phyloP scores from a whole-genome alignment of 1,140 invertebrate species.

The Aphelenchoides fujianensis region DNA sequence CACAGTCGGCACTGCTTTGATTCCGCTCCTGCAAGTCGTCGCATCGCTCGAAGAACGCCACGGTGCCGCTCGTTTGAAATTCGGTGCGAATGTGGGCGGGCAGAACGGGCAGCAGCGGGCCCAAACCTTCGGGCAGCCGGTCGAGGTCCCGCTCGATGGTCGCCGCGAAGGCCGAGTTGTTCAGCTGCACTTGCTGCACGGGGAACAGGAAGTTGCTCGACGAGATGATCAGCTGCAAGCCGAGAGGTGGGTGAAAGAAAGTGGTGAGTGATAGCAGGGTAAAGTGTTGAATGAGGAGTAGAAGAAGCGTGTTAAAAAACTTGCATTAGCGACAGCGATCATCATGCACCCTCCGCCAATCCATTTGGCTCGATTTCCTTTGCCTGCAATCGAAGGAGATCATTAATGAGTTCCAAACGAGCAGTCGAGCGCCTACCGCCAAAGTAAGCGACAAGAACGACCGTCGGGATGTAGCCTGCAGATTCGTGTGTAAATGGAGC shows the following conservation, averaged over 20 bases:
- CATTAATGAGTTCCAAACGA: too few relatives aligned
- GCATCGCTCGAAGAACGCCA: neutral
- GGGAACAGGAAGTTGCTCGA: slow-evolving; percentile 60
- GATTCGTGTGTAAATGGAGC: too few relatives aligned
- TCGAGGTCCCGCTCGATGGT: slow-evolving; percentile 16
- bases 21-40: slow-evolving; percentile 3
- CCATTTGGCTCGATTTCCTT: slow-evolving; percentile 57
- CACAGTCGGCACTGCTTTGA: slow-evolving; percentile 1
- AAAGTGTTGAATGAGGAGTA: too few relatives aligned
- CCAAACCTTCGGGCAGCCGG: neutral
- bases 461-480: slow-evolving; percentile 56
- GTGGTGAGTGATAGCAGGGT: too few relatives aligned
- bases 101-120: neutral
- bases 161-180: slow-evolving; percentile 1
- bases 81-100: neutral
- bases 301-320: too few relatives aligned
- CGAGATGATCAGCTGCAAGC: slow-evolving; percentile 51
- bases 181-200: slow-evolving; percentile 18
- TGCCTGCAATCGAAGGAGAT: neutral
- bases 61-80: neutral
- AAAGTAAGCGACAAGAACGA: too few relatives aligned
- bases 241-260: neutral
- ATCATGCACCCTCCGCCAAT: slow-evolving; percentile 60
- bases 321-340: slow-evolving; percentile 54
- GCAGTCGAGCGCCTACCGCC: too few relatives aligned